Base-by-base conservation (phyloP, 2,888 invertebrate species). In the Ferrisia virgata region DNA sequence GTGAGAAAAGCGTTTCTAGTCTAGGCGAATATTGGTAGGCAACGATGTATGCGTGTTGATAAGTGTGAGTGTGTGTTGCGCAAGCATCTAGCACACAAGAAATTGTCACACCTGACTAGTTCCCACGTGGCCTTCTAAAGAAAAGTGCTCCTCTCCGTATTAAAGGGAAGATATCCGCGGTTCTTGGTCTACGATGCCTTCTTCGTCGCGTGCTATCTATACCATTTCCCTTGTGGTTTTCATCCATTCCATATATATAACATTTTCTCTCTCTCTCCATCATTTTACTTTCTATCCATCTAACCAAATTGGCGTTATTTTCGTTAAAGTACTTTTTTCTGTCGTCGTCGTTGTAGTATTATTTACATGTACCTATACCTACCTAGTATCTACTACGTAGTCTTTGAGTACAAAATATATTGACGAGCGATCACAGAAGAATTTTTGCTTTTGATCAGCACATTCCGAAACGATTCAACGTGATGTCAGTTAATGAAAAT, bases 41-140 rank as follows among this genome's bases (percentile, higher is more conserved):
- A 25, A 9, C 33, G 33, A 3, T 33, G 28, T 76, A 36, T 76
- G 36, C 18, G 36, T 33, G 0, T 9, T n/a, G n/a, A n/a, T n/a
- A n/a, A n/a, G 36, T 76, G 72, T 36, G 69, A 15, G 15, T n/a
- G 0, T 69, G 31, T 69, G 69, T n/a, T 31, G 69, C 28, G 28
- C 22, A 15, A 8, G 64, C 31, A 31, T 2, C 69, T n/a, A 58
- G 40, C 43, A 47, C 43, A 47, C 47, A 81, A 81, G 81, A 81
- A 81, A 81, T 81, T 81, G 81, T 81, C 81, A 81, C 81, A 81
- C 81, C 81, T 81, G 81, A 81, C 81, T 81, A 81, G 81, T 81
- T 81, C 81, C 81, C 81, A 81, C 81, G 81, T 81, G 81, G 81
- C 81, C 81, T 81, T 81, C 81, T 81, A 81, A n/a, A 81, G 81